Conservation (phyloP, 2,797 vertebrate genomes). For the Xiphophorus birchmanni region DNA sequence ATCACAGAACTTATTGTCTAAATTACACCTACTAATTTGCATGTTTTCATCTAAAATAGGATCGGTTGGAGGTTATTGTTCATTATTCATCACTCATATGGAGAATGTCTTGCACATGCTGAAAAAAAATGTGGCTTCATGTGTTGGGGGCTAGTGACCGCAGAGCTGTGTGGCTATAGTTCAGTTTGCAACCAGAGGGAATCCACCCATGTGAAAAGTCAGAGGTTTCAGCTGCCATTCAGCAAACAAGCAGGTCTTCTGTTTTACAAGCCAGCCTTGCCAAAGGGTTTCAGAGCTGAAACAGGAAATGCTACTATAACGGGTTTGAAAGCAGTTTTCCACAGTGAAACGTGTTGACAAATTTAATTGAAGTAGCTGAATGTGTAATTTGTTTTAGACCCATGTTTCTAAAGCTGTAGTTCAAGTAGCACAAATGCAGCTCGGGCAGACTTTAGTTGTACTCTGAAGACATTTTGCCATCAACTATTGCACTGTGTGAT, state of each 20-base stretch:
- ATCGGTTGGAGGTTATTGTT: constrained; percentile 15
- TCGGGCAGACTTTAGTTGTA: background rate
- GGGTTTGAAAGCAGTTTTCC: constrained; percentile 46
- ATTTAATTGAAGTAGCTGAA: constrained; percentile 45
- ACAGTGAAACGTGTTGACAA: constrained; percentile 39
- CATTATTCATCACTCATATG: constrained; percentile 26
- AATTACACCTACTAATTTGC: background rate
- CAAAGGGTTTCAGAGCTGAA: constrained; percentile 52
- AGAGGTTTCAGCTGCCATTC: constrained; percentile 12
- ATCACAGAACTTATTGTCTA: background rate
- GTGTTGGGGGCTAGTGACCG: background rate
- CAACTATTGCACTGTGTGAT: background rate
- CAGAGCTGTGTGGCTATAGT: constrained; percentile 30
- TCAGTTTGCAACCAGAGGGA: constrained; percentile 18
- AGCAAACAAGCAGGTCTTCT: constrained; percentile 34
- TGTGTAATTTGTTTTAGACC: background rate
- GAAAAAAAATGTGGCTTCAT: constrained; percentile 28
- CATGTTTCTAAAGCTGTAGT: background rate
- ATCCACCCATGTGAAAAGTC: constrained; percentile 22
- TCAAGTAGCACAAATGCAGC: background rate
- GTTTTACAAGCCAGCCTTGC: constrained; percentile 47
- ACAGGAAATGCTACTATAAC: constrained; percentile 61
- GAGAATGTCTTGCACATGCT: constrained; percentile 21
- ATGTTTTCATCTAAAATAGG: constrained; percentile 22
- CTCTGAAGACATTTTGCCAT: background rate